Conservation (phyloP, 2,113 vertebrate genomes). For the Solenodon paradoxus region DNA sequence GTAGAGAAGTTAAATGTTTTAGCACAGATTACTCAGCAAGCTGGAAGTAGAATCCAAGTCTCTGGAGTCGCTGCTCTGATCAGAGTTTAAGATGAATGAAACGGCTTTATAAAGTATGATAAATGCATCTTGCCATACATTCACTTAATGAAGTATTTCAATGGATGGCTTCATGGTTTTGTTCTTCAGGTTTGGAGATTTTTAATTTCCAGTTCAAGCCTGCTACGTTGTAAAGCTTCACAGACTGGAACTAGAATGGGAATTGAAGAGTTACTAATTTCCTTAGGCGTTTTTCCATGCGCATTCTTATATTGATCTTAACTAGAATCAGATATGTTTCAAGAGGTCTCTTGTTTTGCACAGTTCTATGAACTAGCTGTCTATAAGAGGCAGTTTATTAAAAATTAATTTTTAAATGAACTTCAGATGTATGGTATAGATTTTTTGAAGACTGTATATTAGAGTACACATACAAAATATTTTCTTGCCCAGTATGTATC, state of each 20-base stretch:
- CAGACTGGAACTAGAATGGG: neutral
- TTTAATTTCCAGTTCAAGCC: too few species aligned
- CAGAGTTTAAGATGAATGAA: neutral
- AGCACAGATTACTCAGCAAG: neutral
- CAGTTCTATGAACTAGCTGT: neutral
- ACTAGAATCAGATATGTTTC: conserved; percentile 9
- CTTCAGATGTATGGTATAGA: conserved; percentile 46
- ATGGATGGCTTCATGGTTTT: neutral
- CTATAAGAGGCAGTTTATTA: conserved; percentile 52
- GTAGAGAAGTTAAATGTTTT: conserved; percentile 16
- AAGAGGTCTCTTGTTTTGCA: neutral
- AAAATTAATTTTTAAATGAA: conserved; percentile 71
- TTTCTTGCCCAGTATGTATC: conserved; percentile 7
- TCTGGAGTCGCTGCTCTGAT: neutral
- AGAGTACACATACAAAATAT: neutral
- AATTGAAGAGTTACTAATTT: conserved; percentile 27
- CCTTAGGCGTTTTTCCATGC: conserved; percentile 28
- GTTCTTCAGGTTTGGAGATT: neutral
- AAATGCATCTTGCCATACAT: neutral
- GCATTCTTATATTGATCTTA: conserved; percentile 47
- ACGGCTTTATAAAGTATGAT: neutral
- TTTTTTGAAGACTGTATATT: conserved; percentile 36
- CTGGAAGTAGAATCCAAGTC: neutral
- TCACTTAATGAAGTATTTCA: neutral
- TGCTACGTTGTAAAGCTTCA: too few species aligned